Evolutionary conservation across 2,888 invertebrate species (phyloP), one percentile per base, ranked within the genome.

Genomic region (Aromia moschata): DNA sequence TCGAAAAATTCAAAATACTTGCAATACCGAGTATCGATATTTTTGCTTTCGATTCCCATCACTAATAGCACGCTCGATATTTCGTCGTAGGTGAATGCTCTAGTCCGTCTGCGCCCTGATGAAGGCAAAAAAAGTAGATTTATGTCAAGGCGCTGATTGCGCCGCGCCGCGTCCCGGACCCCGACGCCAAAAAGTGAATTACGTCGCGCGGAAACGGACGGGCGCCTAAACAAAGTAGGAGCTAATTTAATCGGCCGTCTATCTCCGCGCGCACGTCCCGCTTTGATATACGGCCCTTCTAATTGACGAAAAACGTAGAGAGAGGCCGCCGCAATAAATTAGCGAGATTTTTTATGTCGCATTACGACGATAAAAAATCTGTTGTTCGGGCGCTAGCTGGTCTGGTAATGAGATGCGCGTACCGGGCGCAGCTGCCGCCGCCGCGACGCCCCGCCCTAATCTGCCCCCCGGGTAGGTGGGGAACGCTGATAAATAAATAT

Each of bases 331-430:
- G 67, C 67, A 66, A 71, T 71, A 72, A 72, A 72, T 71, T 66
- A 68, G 65, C 65, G 64, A 62, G 67, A 67, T 70, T 71, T 72
- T 71, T 72, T 71, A 69, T 69, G 71, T 70, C 69, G 58, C 66
- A 61, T 72, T 70, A 71, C 60, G 66, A n/a, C 67, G 69, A 70
- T 72, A 72, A 72, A 72, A 72, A 72, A 67, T 65, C 69, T 69
- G 63, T 65, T 67, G 56, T 63, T 60, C 53, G 61, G 60, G 54
- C 36, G 14, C n/a, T n/a, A n/a, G n/a, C n/a, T n/a, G n/a, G n/a
- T n/a, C n/a, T 33, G 52, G 55, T 69, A 69, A 67, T 69, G 65
- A 69, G 65, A 69, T 69, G 66, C 63, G 58, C 63, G 45, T 44
- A 44, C 30, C 30, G 17, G 11, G 37, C 41, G 38, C 58, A 57